A percentile compares a stretch with the other conserved stretches of the same genome.
Conservation (phyloP, 2,797 vertebrate species). For the Semaprochilodus insignis region DNA sequence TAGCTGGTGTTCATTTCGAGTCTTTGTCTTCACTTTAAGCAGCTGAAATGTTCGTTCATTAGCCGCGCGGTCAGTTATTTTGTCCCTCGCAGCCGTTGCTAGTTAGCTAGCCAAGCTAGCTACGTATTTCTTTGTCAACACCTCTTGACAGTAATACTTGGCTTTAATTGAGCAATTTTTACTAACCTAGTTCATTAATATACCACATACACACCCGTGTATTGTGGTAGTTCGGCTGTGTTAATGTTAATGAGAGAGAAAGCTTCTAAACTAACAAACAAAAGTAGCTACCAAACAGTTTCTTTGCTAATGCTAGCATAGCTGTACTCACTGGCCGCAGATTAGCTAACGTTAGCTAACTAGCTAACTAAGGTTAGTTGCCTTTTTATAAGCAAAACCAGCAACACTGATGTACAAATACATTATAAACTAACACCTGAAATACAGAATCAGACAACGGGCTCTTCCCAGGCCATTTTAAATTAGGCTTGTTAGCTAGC, state of each 20-base stretch:
- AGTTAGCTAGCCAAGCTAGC: not conserved
- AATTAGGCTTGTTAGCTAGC: not conserved
- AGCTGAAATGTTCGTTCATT: not conserved
- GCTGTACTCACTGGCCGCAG: constrained; percentile 4
- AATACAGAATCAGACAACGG: not conserved
- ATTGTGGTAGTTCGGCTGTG: not conserved
- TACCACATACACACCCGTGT: too few species aligned
- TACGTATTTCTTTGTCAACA: not conserved
- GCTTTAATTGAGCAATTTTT: not conserved
- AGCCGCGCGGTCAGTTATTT: not conserved
- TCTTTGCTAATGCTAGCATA: constrained; percentile 18
- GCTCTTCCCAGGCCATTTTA: too few species aligned
- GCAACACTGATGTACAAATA: not conserved
- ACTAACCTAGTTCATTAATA: not conserved
- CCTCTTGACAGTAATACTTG: not conserved
- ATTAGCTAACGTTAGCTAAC: constrained; percentile 57
- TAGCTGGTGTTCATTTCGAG: not conserved
- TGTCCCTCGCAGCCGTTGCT: not conserved
- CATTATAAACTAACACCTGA: not conserved
- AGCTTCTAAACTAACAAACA: not conserved
- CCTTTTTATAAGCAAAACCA: not conserved
- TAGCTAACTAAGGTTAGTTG: not conserved
- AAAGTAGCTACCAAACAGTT: not conserved
- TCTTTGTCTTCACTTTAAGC: not conserved
- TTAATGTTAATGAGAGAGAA: not conserved